Conservation (phyloP, 2,888 invertebrate species). For the Dichetophora obliterata region DNA sequence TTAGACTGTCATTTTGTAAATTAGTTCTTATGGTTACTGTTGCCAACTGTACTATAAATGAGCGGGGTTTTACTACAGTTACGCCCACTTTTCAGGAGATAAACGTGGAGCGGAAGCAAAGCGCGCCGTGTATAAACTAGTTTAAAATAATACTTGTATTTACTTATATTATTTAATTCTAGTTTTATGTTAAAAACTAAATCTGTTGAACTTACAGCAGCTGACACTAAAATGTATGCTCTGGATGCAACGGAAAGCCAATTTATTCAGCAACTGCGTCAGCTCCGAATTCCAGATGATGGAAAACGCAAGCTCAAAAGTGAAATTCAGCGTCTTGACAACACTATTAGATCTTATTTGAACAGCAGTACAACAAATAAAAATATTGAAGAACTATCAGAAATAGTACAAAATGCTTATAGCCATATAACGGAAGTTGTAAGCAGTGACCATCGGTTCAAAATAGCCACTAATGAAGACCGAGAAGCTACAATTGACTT, state of each 20-base stretch:
- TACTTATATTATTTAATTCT: too few species aligned
- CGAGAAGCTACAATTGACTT: conserved; percentile 90
- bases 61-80: too few species aligned
- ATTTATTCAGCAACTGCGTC: conserved; percentile 64
- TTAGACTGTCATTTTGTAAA: too few species aligned
- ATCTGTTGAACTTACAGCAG: conserved; percentile 29
- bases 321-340: conserved; percentile 67
- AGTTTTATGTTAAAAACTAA: too few species aligned
- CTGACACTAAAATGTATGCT: conserved; percentile 55
- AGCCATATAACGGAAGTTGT: conserved; percentile 64
- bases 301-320: conserved; percentile 66
- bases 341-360: conserved; percentile 63
- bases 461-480: conserved; percentile 73
- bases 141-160: too few species aligned
- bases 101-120: too few species aligned
- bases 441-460: conserved; percentile 64
- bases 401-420: conserved; percentile 92
- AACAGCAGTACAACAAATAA: conserved; percentile 56
- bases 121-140: too few species aligned
- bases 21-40: too few species aligned
- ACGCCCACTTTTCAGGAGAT: too few species aligned
- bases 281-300: conserved; percentile 67
- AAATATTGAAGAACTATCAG: conserved; percentile 86
- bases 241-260: conserved; percentile 64
- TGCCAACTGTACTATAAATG: too few species aligned